Base-by-base conservation (phyloP, 2,113 vertebrate species). In the Indri indri region DNA sequence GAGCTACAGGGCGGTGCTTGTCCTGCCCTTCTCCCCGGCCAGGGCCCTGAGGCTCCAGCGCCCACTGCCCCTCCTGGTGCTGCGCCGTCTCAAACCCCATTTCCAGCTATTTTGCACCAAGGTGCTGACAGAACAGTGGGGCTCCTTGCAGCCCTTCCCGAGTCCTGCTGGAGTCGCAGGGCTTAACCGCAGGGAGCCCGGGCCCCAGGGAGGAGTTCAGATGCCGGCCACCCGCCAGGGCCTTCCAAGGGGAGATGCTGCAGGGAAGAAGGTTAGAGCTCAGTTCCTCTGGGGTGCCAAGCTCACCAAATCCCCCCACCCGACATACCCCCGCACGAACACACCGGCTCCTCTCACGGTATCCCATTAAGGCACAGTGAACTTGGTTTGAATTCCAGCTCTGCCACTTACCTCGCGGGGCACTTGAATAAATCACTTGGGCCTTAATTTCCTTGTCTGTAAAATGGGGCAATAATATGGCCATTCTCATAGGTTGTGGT, bases 91-190 rank as follows among this genome's bases (percentile, higher is more conserved):
- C 61, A 42, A 50, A 27, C 91, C 65, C 94, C 25, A 4, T 81
- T 97, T 96, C 96, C 95, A 79, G 96, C 82, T 93, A 93, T 95
- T 97, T 87, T 96, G 85, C 32, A 30, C 23, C 32, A 40, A 0
- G 16, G 18, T 9, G 94, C 80, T 96, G 91, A 91, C 66, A 83
- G 86, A 95, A 97, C 94, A 95, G 87, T 91, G 71, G 40, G 30
- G 18, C 70, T 87, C 88, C 8, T 27, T 30, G 40, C 13, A 17
- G 81, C 50, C 82, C 65, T 83, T 63, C 82, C 83, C 87, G 40
- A 82, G 68, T 45, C 77, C 52, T 18, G 66, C 68, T 32, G 10
- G 12, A 50, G n/a, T 6, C 30, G 2, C 61, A 59, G 47, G n/a
- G 57, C 61, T 68, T 17, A 9, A 17, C 73, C 77, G 3, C 12